Evolutionary conservation across 2,113 vertebrate genomes (phyloP), one percentile per base, ranked within the genome.

Genomic region (Chaetodon trifascialis): DNA sequence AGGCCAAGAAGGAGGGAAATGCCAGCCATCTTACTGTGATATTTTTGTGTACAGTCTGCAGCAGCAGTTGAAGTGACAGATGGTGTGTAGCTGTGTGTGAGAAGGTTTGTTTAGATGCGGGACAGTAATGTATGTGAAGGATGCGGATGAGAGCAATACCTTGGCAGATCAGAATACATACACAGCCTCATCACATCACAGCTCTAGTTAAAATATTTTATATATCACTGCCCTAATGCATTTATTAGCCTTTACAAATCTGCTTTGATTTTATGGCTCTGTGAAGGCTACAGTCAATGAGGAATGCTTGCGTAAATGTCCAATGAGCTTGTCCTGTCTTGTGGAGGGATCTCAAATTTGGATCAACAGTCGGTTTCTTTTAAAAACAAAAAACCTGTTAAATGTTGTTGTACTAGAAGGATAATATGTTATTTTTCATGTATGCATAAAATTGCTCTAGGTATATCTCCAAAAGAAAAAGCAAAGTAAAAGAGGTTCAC

Each of bases 51-150:
- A 71, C 38, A 25, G 14, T 72, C 38, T 77, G 67, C 19, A 60
- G 49, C 54, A 84, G 72, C 74, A 42, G 59, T 49, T 47, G 69
- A 62, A 67, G 46, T 79, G 72, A 82, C 77, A 80, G 73, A 85
- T 87, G 78, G 64, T 40, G n/a, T 54, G 9, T 34, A 21, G 25
- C 21, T 79, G 60, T 36, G 52, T 70, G 38, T 82, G 52, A 54
- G 51, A 17, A 69, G 52, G 60, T 51, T 76, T 85, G 63, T 80
- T 59, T 76, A 56, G 68, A 51, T 74, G 65, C 11, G 1, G 11
- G 11, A 8, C 11, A 70, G 55, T 60, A 66, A 74, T 81, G 58
- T 67, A 30, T 74, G 56, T 59, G 68, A 79, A 71, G 51, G 23
- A 76, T 84, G 73, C 25, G 30, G 8, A 79, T 66, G 14, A 69